A percentile compares a stretch with the other conserved stretches of the same genome.
Evolutionary conservation across 1,140 invertebrate species (phyloP).

Genomic region (Artemia franciscana): DNA sequence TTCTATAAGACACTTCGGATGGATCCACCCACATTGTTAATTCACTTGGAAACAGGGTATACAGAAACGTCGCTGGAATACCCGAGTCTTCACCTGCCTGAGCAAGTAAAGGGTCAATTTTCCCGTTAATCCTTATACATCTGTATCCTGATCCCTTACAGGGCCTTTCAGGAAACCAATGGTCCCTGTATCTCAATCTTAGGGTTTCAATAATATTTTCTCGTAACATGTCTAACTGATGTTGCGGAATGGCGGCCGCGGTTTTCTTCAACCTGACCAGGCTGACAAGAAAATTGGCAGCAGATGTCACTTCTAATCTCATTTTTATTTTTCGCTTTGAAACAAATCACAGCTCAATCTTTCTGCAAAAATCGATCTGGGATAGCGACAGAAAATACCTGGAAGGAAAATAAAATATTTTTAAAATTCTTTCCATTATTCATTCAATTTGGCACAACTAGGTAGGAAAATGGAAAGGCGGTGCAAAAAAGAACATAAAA

Average conservation of each 20-base stretch:
- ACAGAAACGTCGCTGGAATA: slow-evolving; percentile 24
- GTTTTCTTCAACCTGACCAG: slow-evolving; percentile 27
- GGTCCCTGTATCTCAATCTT: slow-evolving; percentile 29
- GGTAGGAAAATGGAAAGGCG: too few species aligned
- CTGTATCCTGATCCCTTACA: slow-evolving; percentile 37
- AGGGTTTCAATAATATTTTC: slow-evolving; percentile 28
- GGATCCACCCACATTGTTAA: slow-evolving; percentile 45
- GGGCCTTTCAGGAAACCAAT: slow-evolving; percentile 40
- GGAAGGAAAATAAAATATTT: too few species aligned
- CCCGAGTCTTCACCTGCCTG: slow-evolving; percentile 31
- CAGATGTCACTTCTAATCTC: slow-evolving; percentile 34
- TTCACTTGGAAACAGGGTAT: slow-evolving; percentile 32
- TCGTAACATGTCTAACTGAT: slow-evolving; percentile 29
- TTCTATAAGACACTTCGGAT: slow-evolving; percentile 35
- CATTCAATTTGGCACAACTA: too few species aligned
- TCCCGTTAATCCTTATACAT: slow-evolving; percentile 37
- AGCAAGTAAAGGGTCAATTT: slow-evolving; percentile 37
- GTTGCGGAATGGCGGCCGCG: slow-evolving; percentile 22
- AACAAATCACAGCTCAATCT: too few species aligned
- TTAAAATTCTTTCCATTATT: too few species aligned
- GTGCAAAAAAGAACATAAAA: too few species aligned
- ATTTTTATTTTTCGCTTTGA: slow-evolving; percentile 22
- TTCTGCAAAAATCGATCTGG: too few species aligned
- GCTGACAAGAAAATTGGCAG: slow-evolving; percentile 35
- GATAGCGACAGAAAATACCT: too few species aligned